phyloP scores from a whole-genome alignment of 2,113 vertebrate species.

The Pogona vitticeps region DNA sequence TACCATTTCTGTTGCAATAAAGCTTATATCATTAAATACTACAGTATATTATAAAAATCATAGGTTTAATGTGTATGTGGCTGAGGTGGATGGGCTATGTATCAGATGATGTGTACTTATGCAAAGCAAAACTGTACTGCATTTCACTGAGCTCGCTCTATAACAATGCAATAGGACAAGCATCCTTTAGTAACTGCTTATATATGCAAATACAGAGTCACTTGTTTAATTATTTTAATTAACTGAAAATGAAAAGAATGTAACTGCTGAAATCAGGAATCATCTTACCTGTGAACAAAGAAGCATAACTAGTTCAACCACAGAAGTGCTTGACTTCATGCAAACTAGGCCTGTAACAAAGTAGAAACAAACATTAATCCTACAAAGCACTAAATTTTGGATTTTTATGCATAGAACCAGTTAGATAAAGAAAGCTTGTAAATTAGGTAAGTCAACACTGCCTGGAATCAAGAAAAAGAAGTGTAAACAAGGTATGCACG shows the following conservation, averaged over 20 bases:
- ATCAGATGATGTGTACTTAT: background rate
- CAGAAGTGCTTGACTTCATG: constrained; percentile 98
- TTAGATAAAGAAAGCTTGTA: no score
- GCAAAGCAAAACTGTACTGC: background rate
- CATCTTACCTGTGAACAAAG: constrained; percentile 94
- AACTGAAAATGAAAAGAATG: background rate
- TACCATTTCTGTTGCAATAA: background rate
- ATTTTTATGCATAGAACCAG: background rate
- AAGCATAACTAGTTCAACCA: constrained; percentile 97
- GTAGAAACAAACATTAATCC: constrained; percentile 31
- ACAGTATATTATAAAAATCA: constrained; percentile 10
- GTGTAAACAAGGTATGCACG: no score
- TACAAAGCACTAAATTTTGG: background rate
- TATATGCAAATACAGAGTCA: background rate
- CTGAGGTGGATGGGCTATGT: background rate
- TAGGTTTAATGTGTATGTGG: no score
- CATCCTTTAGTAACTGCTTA: background rate
- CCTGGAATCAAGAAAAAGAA: no score
- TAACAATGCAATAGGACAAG: background rate
- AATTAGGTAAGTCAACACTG: no score
- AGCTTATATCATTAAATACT: constrained; percentile 8
- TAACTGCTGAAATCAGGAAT: constrained; percentile 29
- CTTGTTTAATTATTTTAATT: background rate
- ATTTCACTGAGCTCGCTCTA: background rate
- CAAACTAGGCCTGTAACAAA: constrained; percentile 90